A percentile compares a stretch with the other conserved stretches of the same genome.
These are phyloP conservation scores for Brachyhypopomus occidentalis DNA, from an alignment of 2,113 vertebrate genomes.

Conservation along the genomic window DNA sequence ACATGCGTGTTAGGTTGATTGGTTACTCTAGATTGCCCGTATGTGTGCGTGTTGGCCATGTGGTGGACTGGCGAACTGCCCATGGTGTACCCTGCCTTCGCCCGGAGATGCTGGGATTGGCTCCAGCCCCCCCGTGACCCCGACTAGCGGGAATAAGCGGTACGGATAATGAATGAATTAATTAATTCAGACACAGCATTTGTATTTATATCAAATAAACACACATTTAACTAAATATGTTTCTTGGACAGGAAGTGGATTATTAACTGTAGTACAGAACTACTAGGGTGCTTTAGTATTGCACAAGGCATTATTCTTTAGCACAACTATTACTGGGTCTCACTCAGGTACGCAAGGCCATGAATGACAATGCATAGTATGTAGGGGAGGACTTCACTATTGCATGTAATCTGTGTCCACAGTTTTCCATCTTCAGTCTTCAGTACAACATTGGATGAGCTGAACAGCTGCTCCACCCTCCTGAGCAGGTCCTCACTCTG, in stretches of 20 bases:
- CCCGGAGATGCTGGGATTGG: too few species aligned
- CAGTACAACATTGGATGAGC: slow-evolving; percentile 69
- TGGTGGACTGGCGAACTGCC: too few species aligned
- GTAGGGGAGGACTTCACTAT: slow-evolving; percentile 59
- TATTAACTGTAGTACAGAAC: background rate
- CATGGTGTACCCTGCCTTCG: too few species aligned
- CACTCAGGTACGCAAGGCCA: slow-evolving; percentile 74
- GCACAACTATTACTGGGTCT: background rate
- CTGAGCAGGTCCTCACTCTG: slow-evolving; percentile 70
- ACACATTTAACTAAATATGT: background rate
- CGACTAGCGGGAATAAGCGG: too few species aligned
- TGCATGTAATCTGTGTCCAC: slow-evolving; percentile 59
- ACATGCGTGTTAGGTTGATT: too few species aligned
- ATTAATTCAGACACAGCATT: too few species aligned
- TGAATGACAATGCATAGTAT: slow-evolving; percentile 76
- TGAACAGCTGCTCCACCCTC: slow-evolving; percentile 74
- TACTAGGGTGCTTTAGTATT: background rate
- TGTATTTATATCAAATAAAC: too few species aligned
- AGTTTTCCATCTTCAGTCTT: slow-evolving; percentile 66
- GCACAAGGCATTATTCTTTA: background rate
- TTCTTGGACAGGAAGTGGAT: too few species aligned
- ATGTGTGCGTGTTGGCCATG: too few species aligned
- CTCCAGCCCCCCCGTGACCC: too few species aligned
- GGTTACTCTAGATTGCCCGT: too few species aligned
- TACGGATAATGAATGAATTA: too few species aligned